A percentile compares a stretch with the other conserved stretches of the same genome.
Evolutionary conservation across 2,113 vertebrate species (phyloP).

Genomic region (Ailurus styani): DNA sequence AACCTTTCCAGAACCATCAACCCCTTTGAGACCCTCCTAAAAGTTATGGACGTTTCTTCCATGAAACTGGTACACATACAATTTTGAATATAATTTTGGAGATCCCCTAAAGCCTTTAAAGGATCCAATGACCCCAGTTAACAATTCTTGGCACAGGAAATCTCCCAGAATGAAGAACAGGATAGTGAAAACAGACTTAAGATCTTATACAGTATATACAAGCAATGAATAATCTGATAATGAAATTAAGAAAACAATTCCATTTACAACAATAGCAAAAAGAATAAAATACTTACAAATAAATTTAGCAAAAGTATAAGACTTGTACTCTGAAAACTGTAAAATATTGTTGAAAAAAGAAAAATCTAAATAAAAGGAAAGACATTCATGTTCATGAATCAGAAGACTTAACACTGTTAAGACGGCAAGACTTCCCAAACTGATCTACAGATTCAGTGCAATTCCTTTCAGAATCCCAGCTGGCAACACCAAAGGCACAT

Average conservation of each 20-base stretch:
- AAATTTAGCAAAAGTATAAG: background rate
- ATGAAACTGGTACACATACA: background rate
- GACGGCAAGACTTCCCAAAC: background rate
- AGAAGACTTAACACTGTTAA: background rate
- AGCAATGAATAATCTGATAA: background rate
- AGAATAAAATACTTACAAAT: background rate
- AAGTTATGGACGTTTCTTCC: background rate
- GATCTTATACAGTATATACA: background rate
- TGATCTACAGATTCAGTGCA: background rate
- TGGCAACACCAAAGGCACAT: background rate
- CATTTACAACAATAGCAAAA: background rate
- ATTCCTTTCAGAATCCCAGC: background rate
- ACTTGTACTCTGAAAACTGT: background rate
- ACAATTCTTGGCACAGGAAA: background rate
- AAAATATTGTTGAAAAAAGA: background rate
- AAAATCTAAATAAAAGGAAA: background rate
- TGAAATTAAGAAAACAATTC: background rate
- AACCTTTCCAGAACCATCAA: background rate
- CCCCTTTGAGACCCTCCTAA: background rate
- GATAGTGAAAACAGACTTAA: background rate
- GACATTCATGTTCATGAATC: background rate
- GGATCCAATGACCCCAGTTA: background rate
- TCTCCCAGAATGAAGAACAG: background rate
- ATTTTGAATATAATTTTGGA: background rate
- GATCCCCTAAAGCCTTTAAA: background rate